Evolutionary conservation across 2,797 vertebrate genomes (phyloP).

Genomic region (Poeciliopsis paucimaculata): DNA sequence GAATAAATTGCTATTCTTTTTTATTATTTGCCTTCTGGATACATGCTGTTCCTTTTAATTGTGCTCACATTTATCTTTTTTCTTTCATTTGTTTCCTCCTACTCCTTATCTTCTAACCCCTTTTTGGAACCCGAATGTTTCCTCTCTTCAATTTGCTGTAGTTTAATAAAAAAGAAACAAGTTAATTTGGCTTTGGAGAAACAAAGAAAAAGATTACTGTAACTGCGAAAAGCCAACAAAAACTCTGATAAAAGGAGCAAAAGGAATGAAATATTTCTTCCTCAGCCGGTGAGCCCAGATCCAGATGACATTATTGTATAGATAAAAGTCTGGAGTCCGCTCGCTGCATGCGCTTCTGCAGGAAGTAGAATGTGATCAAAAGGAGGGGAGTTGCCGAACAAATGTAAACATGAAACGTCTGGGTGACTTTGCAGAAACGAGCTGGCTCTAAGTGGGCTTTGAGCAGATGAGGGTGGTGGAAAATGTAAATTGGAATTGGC

Average conservation of each 20-base stretch:
- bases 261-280: slow-evolving; percentile 22
- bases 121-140: slow-evolving; percentile 9
- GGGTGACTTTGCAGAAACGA: slow-evolving; percentile 63
- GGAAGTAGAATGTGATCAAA: slow-evolving; percentile 45
- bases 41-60: slow-evolving; percentile 12
- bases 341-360: slow-evolving; percentile 18
- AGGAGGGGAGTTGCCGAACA: slow-evolving; percentile 30
- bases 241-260: slow-evolving; percentile 1
- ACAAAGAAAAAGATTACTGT: slow-evolving; percentile 2
- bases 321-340: slow-evolving; percentile 15
- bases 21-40: slow-evolving; percentile 29
- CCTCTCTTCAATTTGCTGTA: not conserved
- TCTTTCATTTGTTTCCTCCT: slow-evolving; percentile 27
- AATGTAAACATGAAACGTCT: slow-evolving; percentile 55
- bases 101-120: slow-evolving; percentile 23
- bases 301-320: not conserved
- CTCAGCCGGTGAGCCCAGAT: not conserved
- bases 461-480: slow-evolving; percentile 66
- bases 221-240: not conserved
- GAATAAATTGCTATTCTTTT: slow-evolving; percentile 14
- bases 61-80: slow-evolving; percentile 12
- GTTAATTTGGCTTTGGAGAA: slow-evolving; percentile 22
- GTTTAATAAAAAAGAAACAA: slow-evolving; percentile 46
- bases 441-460: slow-evolving; percentile 44
- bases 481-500: slow-evolving; percentile 71